These are phyloP conservation scores for Drosophila pseudoobscura DNA, from an alignment of 1,140 invertebrate species.

Conservation along the genomic window DNA sequence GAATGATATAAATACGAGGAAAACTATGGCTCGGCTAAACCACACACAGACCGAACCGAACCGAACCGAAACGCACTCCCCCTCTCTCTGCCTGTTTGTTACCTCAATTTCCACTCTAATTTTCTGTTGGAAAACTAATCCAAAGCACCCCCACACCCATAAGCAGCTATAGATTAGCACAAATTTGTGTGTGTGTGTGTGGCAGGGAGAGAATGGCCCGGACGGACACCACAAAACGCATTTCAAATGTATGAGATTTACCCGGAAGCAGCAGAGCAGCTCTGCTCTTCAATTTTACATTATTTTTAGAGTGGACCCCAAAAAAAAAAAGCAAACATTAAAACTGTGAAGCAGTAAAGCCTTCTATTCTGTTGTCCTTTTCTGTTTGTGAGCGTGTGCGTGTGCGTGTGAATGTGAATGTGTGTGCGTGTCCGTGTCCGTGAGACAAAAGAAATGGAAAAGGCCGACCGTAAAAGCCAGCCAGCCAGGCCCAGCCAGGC, in stretches of 20 bases:
- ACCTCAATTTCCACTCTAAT: slow-evolving; percentile 6
- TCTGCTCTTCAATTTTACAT: slow-evolving; percentile 41
- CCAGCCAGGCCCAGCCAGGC: slow-evolving; percentile 33
- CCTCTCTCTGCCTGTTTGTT: no score
- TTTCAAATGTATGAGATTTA: slow-evolving; percentile 50
- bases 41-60: no score
- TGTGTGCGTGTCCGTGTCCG: slow-evolving; percentile 1
- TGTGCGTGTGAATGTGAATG: slow-evolving; percentile 15
- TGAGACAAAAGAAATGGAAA: slow-evolving; percentile 51
- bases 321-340: slow-evolving; percentile 3
- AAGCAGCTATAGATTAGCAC: slow-evolving; percentile 28
- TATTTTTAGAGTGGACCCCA: slow-evolving; percentile 43
- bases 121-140: slow-evolving; percentile 56
- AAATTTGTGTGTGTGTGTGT: slow-evolving; percentile 22
- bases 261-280: neutral
- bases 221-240: slow-evolving; percentile 34
- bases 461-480: slow-evolving; percentile 45
- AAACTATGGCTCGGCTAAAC: no score
- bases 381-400: slow-evolving; percentile 49
- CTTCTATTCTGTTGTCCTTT: slow-evolving; percentile 59
- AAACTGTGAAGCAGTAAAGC: slow-evolving; percentile 2
- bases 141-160: slow-evolving; percentile 15
- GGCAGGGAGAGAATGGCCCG: slow-evolving; percentile 20
- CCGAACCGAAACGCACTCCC: no score
- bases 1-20: slow-evolving; percentile 3